Evolutionary conservation across 2,113 vertebrate species (phyloP).

Genomic region (Platysternon megacephalum): DNA sequence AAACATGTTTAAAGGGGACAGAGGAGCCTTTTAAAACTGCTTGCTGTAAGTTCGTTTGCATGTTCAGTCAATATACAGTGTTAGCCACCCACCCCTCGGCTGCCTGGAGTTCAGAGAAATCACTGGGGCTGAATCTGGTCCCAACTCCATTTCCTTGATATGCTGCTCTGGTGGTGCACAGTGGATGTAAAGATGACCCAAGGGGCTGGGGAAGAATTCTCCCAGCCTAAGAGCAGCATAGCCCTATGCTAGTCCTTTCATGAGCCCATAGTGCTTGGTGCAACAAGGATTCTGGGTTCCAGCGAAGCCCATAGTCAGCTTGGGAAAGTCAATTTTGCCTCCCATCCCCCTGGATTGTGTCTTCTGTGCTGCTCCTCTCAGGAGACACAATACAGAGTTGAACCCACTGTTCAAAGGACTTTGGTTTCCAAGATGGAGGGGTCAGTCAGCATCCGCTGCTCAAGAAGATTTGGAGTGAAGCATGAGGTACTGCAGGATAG

Average conservation of each 20-base stretch:
- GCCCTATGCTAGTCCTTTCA: neutral
- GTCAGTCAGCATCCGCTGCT: neutral
- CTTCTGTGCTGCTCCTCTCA: neutral
- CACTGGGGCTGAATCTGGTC: neutral
- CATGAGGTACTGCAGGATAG: neutral
- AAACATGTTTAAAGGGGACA: constrained; percentile 1
- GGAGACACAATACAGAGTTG: neutral
- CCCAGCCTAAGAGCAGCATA: neutral
- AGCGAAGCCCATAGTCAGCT: neutral
- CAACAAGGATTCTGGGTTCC: too few relatives aligned
- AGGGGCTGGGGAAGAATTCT: neutral
- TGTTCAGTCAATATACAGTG: neutral
- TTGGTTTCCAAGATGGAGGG: neutral
- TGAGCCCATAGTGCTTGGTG: neutral
- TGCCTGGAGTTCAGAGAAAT: neutral
- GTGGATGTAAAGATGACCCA: constrained; percentile 6
- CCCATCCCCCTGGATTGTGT: neutral
- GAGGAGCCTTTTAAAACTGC: neutral
- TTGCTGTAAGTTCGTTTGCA: neutral
- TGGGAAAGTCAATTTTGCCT: neutral
- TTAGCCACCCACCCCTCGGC: neutral
- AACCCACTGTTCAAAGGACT: neutral
- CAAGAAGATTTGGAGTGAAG: neutral
- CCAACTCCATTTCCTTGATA: neutral
- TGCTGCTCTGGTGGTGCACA: neutral